Base-by-base conservation (phyloP, 2,888 invertebrate genomes). In the Tethea ocularis region DNA sequence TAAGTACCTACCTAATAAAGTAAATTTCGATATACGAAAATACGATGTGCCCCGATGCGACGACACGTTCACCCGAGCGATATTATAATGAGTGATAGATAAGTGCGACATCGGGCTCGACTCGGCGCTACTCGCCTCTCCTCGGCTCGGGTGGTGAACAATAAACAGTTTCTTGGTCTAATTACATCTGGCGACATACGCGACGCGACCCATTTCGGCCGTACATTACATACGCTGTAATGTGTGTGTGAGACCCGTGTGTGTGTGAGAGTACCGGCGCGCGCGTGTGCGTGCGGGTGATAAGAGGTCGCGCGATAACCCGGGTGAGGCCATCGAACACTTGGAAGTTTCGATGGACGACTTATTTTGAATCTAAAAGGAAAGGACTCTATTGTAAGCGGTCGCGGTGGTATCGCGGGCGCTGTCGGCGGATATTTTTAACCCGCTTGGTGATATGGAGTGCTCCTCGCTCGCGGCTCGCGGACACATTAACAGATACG, bases 281-380 rank as follows among this genome's bases (percentile, higher is more conserved):
- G 60, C 23, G 58, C 55, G 74, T 71, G 71, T 69, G 79, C 52
- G 78, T 60, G 77, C 67, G 69, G 67, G 74, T 71, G 85, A 84
- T 84, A 85, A 84, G 80, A 76, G 84, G 85, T 83, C 83, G 78
- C 77, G 79, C 82, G 85, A 85, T 85, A 84, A 83, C 82, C 84
- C 83, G 74, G 56, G 64, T 67, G 73, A 72, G 65, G 65, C 70
- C 70, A 57, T 61, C 53, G 59, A 53, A 61, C 57, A 64, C 62
- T 60, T 57, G 67, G 56, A 67, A 57, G 59, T 57, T 56, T 33
- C 29, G 22, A 53, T 55, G 33, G 52, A 20, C 8, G 46, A 26
- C n/a, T 51, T 15, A 59, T 57, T 57, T 13, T 29, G 11, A 51
- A 51, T 56, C 38, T 60, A 57, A 23, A 3, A 4, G n/a, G 23